Evolutionary conservation across 2,797 vertebrate genomes (phyloP).

Genomic region (Sternotherus odoratus): DNA sequence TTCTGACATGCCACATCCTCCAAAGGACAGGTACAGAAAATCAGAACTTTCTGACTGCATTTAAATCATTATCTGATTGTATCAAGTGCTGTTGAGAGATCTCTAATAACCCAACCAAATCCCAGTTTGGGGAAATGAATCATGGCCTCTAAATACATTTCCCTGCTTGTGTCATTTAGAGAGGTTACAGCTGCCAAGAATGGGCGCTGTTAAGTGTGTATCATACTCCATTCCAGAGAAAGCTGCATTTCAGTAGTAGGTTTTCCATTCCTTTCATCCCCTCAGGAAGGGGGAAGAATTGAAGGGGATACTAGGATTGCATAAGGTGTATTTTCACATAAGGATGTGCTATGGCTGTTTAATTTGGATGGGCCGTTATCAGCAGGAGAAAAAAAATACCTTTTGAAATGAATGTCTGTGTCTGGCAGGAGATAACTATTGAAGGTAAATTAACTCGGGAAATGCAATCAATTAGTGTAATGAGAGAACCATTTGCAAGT

Average conservation of each 20-base stretch:
- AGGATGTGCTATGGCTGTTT: no score
- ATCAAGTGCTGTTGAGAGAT: background rate
- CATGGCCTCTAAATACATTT: conserved; percentile 8
- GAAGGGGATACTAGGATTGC: background rate
- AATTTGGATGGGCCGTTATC: no score
- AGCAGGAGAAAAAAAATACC: no score
- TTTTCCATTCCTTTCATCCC: conserved; percentile 40
- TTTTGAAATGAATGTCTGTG: no score
- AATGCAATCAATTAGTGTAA: no score
- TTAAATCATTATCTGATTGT: background rate
- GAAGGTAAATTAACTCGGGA: no score
- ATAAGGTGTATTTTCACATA: background rate
- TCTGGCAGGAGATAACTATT: no score
- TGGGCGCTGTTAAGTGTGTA: conserved; percentile 38
- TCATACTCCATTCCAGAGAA: conserved; percentile 54
- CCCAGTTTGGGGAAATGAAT: conserved; percentile 6
- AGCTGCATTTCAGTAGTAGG: conserved; percentile 54
- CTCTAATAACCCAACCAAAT: background rate
- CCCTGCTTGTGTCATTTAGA: conserved; percentile 26
- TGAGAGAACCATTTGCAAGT: no score
- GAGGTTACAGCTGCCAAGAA: conserved; percentile 41
- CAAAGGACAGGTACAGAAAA: background rate
- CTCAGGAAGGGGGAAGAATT: background rate
- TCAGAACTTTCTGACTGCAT: background rate
- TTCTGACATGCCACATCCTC: background rate